Evolutionary conservation across 2,888 invertebrate species (phyloP), one percentile per base, ranked within the genome.

Genomic region (Tyria jacobaeae): DNA sequence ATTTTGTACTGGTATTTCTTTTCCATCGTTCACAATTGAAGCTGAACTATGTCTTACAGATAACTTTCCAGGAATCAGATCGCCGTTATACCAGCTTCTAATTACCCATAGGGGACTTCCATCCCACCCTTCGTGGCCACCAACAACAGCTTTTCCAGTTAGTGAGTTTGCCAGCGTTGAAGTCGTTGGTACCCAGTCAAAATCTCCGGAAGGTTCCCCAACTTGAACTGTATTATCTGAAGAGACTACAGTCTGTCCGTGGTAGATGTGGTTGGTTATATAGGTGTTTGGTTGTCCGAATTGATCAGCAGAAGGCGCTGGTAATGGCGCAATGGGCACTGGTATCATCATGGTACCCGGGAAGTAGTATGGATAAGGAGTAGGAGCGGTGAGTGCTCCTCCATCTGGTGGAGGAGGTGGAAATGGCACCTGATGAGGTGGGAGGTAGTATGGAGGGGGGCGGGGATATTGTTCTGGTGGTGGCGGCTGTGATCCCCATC

Each of bases 41-140:
- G 94, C 94, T 0, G 90, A 76, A 54, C 86, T 90, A 68, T 94
- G 94, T 64, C 93, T 84, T 3, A 94, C 87, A 0, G 93, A 90
- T 0, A 94, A 70, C 68, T 94, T 94, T 1, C 94, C 94, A n/a
- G 94, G 94, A 1, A 94, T 81, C 60, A 94, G 62, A 41, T 94
- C 92, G 5, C 92, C 93, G n/a, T 85, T 85, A 48, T 94, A 89
- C 90, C 90, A 91, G 0, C 90, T 85, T 24, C 94, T 79, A 59
- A 94, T 94, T 15, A 94, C 90, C 92, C 94, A 94, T 0, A 94
- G 70, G 0, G 92, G 92, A 62, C 91, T 93, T 1, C 94, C 91
- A 50, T 94, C 94, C 92, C 94, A 93, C 0, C 92, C 94, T 73
- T 94, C 94, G 37, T 93, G 90, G 0, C 94, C 94, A 0, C 92